Percentiles rank a stretch among this genome's conserved stretches.
Conservation (phyloP, 2,888 invertebrate species). For the Caradrina kadenii region DNA sequence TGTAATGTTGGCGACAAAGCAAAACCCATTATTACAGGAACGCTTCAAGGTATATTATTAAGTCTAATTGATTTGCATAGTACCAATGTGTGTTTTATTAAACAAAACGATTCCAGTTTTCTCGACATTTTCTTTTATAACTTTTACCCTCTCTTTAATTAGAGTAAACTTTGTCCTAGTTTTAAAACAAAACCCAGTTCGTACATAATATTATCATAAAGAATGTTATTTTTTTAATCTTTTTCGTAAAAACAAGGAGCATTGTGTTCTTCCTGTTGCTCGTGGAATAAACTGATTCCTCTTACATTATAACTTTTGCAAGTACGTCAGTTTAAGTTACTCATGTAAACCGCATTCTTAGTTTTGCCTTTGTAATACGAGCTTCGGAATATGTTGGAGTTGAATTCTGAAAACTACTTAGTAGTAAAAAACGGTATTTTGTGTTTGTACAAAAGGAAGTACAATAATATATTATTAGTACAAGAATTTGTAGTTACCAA, state of each 20-base stretch:
- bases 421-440: constrained; percentile 17
- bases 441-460: constrained; percentile 10
- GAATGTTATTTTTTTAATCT: constrained; percentile 19
- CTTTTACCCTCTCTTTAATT: constrained; percentile 41
- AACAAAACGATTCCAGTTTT: constrained; percentile 11
- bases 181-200: constrained; percentile 33
- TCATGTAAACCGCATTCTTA: constrained; percentile 55
- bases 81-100: constrained; percentile 20
- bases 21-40: constrained; percentile 39
- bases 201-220: constrained; percentile 45
- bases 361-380: constrained; percentile 48
- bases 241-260: constrained; percentile 12
- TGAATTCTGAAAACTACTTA: constrained; percentile 31
- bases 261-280: constrained; percentile 52
- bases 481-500: not conserved
- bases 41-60: constrained; percentile 39
- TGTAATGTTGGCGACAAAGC: constrained; percentile 45
- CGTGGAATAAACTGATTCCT: constrained; percentile 52
- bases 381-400: constrained; percentile 27
- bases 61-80: constrained; percentile 16
- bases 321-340: constrained; percentile 56
- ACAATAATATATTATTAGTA: not conserved
- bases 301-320: constrained; percentile 58
- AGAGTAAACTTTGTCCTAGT: constrained; percentile 32
- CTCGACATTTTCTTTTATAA: constrained; percentile 12